These are phyloP conservation scores for Epinotia demarniana DNA, from an alignment of 2,888 invertebrate genomes.

Conservation along the genomic window DNA sequence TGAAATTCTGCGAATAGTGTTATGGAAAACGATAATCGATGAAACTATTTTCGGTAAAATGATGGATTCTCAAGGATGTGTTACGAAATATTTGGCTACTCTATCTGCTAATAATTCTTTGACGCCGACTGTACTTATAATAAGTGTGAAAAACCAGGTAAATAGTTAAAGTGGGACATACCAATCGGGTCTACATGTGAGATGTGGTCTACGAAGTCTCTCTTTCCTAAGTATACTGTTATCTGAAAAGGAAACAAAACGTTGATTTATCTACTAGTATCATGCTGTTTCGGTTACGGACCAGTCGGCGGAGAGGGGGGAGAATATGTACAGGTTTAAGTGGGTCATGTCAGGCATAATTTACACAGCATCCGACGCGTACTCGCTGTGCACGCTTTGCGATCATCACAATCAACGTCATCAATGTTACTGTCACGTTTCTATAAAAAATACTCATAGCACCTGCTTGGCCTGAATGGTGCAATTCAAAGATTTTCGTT, in stretches of 20 bases:
- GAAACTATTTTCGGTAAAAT: too few relatives aligned
- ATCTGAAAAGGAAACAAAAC: constrained; percentile 83
- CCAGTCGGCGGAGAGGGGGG: constrained; percentile 4
- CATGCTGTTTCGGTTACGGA: constrained; percentile 33
- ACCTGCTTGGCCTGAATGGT: too few relatives aligned
- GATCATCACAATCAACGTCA: neutral
- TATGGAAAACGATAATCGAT: too few relatives aligned
- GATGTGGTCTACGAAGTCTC: constrained; percentile 97
- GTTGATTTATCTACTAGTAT: constrained; percentile 30
- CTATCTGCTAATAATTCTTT: too few relatives aligned
- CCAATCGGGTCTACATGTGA: constrained; percentile 96
- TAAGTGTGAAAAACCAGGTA: neutral
- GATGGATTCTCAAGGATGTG: too few relatives aligned
- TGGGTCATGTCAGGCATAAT: neutral
- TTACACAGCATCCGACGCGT: neutral
- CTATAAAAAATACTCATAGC: too few relatives aligned
- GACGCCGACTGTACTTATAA: too few relatives aligned
- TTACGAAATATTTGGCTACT: too few relatives aligned
- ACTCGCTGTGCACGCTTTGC: neutral
- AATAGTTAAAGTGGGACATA: constrained; percentile 69
- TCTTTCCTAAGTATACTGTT: constrained; percentile 95
- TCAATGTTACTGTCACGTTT: neutral
- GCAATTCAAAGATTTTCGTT: too few relatives aligned
- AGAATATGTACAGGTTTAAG: constrained; percentile 1
- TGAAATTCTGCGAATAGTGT: too few relatives aligned